Percentiles rank a stretch among this genome's conserved stretches.
Evolutionary conservation across 1,140 invertebrate species (phyloP).

Genomic region (Archegozetes longisetosus): DNA sequence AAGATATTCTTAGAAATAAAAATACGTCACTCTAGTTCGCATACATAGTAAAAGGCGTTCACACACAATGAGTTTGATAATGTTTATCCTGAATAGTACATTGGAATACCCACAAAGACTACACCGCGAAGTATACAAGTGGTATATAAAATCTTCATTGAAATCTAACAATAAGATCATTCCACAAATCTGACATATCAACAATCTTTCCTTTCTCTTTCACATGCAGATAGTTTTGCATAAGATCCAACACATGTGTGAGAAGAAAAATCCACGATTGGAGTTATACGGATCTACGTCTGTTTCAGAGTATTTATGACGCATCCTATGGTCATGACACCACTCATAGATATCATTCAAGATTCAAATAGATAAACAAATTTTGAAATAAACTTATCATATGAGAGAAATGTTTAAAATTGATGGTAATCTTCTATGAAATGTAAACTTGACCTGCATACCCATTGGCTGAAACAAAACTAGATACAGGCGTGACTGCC

Average conservation of each 20-base stretch:
- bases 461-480: no score
- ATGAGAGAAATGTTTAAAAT: no score
- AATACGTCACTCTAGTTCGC: conserved; percentile 46
- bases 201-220: conserved; percentile 58
- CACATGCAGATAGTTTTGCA: conserved; percentile 52
- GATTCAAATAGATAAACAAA: no score
- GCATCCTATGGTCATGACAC: conserved; percentile 61
- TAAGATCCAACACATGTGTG: conserved; percentile 60
- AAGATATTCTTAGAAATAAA: conserved; percentile 40
- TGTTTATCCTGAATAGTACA: conserved; percentile 68
- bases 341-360: conserved; percentile 85
- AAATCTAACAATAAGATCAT: conserved; percentile 63
- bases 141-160: conserved; percentile 63
- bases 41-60: neutral
- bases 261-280: conserved; percentile 57
- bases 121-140: conserved; percentile 62
- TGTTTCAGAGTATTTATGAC: conserved; percentile 65
- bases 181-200: conserved; percentile 66
- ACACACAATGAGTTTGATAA: conserved; percentile 22
- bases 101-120: conserved; percentile 66
- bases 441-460: no score
- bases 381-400: no score
- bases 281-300: conserved; percentile 66
- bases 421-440: no score
- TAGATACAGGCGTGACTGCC: no score